Evolutionary conservation across 2,113 vertebrate genomes (phyloP).

Genomic region (Lepus americanus): DNA sequence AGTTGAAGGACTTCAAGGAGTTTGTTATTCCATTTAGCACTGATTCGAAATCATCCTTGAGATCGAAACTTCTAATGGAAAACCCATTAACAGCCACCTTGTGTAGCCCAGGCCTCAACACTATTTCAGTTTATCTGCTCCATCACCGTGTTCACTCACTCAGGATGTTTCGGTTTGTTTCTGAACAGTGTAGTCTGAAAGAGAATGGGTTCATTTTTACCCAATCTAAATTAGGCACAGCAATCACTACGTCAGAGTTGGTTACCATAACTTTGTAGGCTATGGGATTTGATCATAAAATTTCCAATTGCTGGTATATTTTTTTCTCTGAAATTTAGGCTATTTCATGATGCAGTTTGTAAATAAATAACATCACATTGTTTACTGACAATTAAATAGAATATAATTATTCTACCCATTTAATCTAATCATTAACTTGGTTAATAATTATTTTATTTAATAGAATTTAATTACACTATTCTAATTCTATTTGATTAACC

Average conservation of each 20-base stretch:
- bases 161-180: not conserved
- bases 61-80: slow-evolving; percentile 52
- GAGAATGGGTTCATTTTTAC: slow-evolving; percentile 28
- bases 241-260: not conserved
- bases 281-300: slow-evolving; percentile 39
- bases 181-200: not conserved
- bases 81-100: not conserved
- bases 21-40: slow-evolving; percentile 34
- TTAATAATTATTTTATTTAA: too few species aligned
- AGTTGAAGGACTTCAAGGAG: slow-evolving; percentile 30
- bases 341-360: not conserved
- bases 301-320: slow-evolving; percentile 40
- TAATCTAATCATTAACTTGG: too few species aligned
- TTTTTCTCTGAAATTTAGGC: slow-evolving; percentile 36
- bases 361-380: not conserved
- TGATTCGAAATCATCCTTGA: slow-evolving; percentile 55
- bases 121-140: not conserved
- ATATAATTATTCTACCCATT: too few species aligned
- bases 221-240: not conserved
- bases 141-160: not conserved
- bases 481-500: not conserved
- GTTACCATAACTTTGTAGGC: not conserved
- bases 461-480: too few species aligned
- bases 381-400: too few species aligned
- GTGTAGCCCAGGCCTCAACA: not conserved